Conservation (phyloP, 2,888 invertebrate genomes). For the Melitaea athalia region DNA sequence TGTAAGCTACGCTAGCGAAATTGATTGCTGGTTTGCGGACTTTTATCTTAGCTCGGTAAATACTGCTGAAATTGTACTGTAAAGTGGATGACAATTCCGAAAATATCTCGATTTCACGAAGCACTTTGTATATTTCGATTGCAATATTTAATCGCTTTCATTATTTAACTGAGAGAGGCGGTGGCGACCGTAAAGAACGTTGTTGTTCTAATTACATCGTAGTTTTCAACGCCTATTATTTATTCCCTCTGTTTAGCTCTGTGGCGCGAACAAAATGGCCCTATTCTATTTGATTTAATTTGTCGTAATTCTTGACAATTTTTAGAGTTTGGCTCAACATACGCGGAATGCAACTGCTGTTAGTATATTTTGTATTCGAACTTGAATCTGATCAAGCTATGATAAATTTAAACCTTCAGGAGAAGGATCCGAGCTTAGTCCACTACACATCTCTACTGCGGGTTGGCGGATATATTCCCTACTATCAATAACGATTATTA, state of each 20-base stretch:
- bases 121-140: neutral
- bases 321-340: too few species aligned
- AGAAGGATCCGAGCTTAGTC: too few species aligned
- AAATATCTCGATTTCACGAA: conserved; percentile 5
- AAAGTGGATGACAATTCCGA: conserved; percentile 15
- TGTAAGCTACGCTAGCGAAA: conserved; percentile 45
- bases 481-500: too few species aligned
- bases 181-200: neutral
- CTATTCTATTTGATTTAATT: neutral
- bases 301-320: too few species aligned
- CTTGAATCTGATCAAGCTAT: too few species aligned
- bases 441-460: too few species aligned
- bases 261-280: neutral
- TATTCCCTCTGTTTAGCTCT: neutral
- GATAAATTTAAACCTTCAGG: too few species aligned
- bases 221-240: neutral
- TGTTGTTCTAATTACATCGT: conserved; percentile 2
- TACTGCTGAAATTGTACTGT: conserved; percentile 25
- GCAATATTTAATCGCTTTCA: conserved; percentile 5
- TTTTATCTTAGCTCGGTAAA: conserved; percentile 37
- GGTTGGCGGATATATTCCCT: too few species aligned
- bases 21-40: conserved; percentile 40
- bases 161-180: neutral
- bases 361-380: too few species aligned
- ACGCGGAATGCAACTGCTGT: too few species aligned